Percentiles rank a stretch among this genome's conserved stretches.
phyloP scores from a whole-genome alignment of 2,113 vertebrate genomes.

The Dolichotis patagonum region DNA sequence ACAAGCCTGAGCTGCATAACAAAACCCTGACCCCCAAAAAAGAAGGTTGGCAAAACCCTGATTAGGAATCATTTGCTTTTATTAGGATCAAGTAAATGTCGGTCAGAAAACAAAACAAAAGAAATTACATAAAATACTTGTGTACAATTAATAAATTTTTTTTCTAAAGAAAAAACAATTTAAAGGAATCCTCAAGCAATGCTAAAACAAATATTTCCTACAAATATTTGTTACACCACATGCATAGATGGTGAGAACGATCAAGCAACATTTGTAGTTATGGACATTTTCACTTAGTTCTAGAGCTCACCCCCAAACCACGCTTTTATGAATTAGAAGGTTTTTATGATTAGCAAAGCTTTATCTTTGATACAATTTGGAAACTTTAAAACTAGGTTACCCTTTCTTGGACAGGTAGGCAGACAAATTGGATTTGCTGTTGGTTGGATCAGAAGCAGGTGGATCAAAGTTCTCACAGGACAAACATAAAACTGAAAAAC shows the following conservation, averaged over 20 bases:
- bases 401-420: background rate
- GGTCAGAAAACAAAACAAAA: background rate
- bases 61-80: background rate
- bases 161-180: background rate
- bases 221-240: background rate
- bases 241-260: background rate
- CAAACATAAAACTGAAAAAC: slow-evolving; percentile 1
- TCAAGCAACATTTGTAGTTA: background rate
- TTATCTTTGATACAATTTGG: slow-evolving; percentile 33
- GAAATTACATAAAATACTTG: background rate
- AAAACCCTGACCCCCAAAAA: background rate
- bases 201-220: background rate
- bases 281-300: background rate
- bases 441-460: background rate
- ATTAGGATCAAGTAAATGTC: background rate
- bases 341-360: background rate
- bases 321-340: background rate
- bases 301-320: background rate
- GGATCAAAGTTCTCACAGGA: background rate
- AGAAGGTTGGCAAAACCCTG: background rate
- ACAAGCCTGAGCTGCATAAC: background rate
- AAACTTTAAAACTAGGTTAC: slow-evolving; percentile 43
- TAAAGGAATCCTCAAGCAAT: background rate
- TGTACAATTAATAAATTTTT: background rate
- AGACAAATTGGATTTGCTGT: background rate